Evolutionary conservation across 2,888 invertebrate genomes (phyloP), one percentile per base, ranked within the genome.

Genomic region (Eledone cirrhosa): DNA sequence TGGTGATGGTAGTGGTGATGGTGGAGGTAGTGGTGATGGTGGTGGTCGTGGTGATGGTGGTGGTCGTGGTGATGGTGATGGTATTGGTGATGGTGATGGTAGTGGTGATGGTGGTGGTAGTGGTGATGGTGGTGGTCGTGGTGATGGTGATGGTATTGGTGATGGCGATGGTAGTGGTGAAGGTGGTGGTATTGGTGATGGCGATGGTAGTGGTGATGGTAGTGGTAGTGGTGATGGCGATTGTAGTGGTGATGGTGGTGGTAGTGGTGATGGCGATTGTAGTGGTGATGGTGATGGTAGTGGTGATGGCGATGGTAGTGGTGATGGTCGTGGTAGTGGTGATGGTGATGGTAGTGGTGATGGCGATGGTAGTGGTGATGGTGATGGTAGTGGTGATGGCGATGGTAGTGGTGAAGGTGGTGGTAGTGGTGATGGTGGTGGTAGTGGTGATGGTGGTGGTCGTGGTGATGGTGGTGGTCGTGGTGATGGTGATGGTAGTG

Each of bases 1-100:
- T n/a, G n/a, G n/a, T n/a, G n/a, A n/a, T n/a, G n/a, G n/a, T n/a
- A n/a, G n/a, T n/a, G n/a, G n/a, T n/a, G n/a, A n/a, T n/a, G 59
- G n/a, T 59, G 59, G n/a, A 19, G 59, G n/a, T 59, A n/a, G n/a
- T 59, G 59, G 59, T 59, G 59, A n/a, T 59, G 59, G n/a, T n/a
- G n/a, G n/a, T n/a, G n/a, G n/a, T n/a, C n/a, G n/a, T n/a, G n/a
- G n/a, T n/a, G n/a, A n/a, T n/a, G n/a, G n/a, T n/a, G n/a, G n/a
- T n/a, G n/a, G n/a, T n/a, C n/a, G n/a, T n/a, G n/a, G n/a, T n/a
- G n/a, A n/a, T n/a, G n/a, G n/a, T n/a, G n/a, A n/a, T n/a, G n/a
- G n/a, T n/a, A n/a, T n/a, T n/a, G n/a, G n/a, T n/a, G n/a, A n/a
- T n/a, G n/a, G n/a, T n/a, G n/a, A n/a, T n/a, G n/a, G n/a, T n/a